Conservation (phyloP, 2,797 vertebrate genomes). For the Gila robusta region DNA sequence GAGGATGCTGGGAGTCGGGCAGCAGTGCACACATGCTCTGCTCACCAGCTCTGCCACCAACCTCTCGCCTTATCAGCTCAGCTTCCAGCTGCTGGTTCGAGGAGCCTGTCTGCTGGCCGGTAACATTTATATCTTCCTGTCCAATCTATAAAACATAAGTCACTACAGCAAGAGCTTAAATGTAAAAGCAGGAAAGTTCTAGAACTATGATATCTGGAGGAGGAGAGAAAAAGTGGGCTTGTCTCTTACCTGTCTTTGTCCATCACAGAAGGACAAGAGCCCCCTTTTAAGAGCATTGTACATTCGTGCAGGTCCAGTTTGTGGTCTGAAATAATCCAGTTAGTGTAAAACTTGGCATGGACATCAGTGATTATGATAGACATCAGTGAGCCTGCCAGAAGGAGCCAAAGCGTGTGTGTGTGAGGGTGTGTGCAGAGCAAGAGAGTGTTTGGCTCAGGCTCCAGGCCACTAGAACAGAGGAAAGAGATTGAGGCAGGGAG, state of each 20-base stretch:
- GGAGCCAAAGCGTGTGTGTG: slow-evolving; percentile 1
- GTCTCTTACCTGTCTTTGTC: not conserved
- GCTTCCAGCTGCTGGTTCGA: slow-evolving; percentile 94
- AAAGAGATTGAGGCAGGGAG: slow-evolving; percentile 10
- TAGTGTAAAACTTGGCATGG: slow-evolving; percentile 42
- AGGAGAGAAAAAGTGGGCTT: not conserved
- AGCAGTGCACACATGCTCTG: slow-evolving; percentile 79
- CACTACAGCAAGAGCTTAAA: not conserved
- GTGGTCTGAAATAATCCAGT: slow-evolving; percentile 38
- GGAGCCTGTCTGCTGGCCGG: slow-evolving; percentile 95
- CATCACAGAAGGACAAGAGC: not conserved
- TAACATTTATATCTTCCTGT: slow-evolving; percentile 64
- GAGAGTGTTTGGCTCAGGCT: slow-evolving; percentile 21
- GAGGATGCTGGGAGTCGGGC: slow-evolving; percentile 69
- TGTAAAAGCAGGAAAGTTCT: not conserved
- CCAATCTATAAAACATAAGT: not conserved
- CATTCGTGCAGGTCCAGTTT: slow-evolving; percentile 17
- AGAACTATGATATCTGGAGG: not conserved
- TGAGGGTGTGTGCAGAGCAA: not conserved
- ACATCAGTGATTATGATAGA: slow-evolving; percentile 45
- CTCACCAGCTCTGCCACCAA: slow-evolving; percentile 86
- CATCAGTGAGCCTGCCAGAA: slow-evolving; percentile 31
- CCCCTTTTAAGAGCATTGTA: slow-evolving; percentile 5
- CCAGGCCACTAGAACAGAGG: slow-evolving; percentile 4
- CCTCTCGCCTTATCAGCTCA: slow-evolving; percentile 89